phyloP scores from a whole-genome alignment of 2,797 vertebrate genomes.

The Premnoplex brunnescens region DNA sequence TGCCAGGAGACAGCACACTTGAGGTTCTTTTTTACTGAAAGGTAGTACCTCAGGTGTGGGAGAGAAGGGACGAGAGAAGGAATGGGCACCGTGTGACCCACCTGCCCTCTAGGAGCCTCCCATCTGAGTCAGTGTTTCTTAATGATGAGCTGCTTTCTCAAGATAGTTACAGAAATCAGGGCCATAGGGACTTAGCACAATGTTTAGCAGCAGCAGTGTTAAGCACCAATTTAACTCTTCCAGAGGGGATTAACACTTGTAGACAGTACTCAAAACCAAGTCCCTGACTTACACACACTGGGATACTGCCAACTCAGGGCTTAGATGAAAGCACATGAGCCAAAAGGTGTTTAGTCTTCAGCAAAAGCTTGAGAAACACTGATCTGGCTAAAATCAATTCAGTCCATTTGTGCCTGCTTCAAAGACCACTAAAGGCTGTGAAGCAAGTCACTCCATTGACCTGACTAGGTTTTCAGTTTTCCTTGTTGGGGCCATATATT shows the following conservation, averaged over 20 bases:
- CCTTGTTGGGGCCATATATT: neutral
- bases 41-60: neutral
- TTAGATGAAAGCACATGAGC: neutral
- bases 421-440: neutral
- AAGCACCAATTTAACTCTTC: neutral
- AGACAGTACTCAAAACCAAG: neutral
- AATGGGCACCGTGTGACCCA: neutral
- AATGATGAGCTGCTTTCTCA: neutral
- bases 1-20: neutral
- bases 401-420: neutral
- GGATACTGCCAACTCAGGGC: neutral
- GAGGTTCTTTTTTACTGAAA: neutral
- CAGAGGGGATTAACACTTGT: neutral
- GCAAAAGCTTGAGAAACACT: neutral
- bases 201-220: neutral
- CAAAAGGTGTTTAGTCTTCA: neutral
- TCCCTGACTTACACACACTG: neutral
- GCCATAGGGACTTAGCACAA: neutral
- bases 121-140: neutral
- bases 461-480: neutral
- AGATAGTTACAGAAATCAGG: neutral
- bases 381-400: neutral
- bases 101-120: neutral
- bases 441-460: neutral
- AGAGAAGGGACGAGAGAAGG: neutral